Percentiles rank a stretch among this genome's conserved stretches.
Conservation (phyloP, 1,140 invertebrate genomes). For the Adelges cooleyi region DNA sequence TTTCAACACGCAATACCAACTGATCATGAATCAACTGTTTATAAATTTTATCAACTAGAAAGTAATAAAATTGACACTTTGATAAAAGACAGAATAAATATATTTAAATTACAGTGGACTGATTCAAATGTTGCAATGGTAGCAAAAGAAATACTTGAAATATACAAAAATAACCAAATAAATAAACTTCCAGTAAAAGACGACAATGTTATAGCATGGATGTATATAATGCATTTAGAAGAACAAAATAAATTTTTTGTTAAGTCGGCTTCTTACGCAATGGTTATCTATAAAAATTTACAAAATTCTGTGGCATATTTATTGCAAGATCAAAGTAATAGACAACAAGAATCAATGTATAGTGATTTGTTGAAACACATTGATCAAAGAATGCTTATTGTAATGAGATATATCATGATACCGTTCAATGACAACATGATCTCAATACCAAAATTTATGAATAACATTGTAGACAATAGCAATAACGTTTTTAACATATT, state of each 20-base stretch:
- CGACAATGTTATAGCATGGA: too few species aligned
- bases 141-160: not conserved
- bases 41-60: too few species aligned
- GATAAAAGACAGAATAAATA: not conserved
- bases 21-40: too few species aligned
- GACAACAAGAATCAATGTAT: not conserved
- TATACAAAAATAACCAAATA: too few species aligned
- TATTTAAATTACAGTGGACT: not conserved
- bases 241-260: not conserved
- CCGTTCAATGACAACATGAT: not conserved
- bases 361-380: not conserved
- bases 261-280: not conserved
- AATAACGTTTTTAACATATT: slow-evolving; percentile 17
- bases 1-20: too few species aligned
- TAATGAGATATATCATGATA: not conserved
- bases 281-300: not conserved
- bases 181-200: too few species aligned
- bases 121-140: not conserved
- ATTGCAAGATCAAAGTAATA: not conserved
- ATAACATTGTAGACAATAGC: not conserved
- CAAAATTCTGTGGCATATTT: not conserved
- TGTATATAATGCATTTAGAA: not conserved
- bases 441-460: not conserved
- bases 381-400: not conserved
- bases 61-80: not conserved